Percentiles rank a stretch among this genome's conserved stretches.
Evolutionary conservation across 2,888 invertebrate genomes (phyloP).

Genomic region (Notodonta dromedarius): DNA sequence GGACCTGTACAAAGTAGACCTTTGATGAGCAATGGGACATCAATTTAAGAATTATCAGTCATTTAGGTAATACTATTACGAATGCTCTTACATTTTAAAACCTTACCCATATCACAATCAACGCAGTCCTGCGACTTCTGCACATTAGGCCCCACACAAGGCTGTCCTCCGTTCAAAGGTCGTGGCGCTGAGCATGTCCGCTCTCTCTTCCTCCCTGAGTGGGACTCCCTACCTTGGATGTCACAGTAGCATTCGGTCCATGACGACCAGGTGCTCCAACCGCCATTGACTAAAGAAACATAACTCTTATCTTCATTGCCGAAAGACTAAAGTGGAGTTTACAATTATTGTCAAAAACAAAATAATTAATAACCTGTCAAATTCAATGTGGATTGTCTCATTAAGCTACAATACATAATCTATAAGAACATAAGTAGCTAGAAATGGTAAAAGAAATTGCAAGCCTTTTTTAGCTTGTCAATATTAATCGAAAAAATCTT

Average conservation of each 20-base stretch:
- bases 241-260: slow-evolving; percentile 94
- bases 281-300: slow-evolving; percentile 90
- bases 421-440: neutral
- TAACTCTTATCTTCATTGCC: too few species aligned
- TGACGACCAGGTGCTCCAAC: slow-evolving; percentile 96
- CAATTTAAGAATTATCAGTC: too few species aligned
- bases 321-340: too few species aligned
- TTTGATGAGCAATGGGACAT: too few species aligned
- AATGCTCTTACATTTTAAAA: neutral
- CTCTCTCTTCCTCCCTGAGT: slow-evolving; percentile 90
- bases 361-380: too few species aligned
- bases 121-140: slow-evolving; percentile 93
- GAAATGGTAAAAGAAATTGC: neutral
- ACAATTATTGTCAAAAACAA: too few species aligned
- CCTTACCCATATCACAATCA: slow-evolving; percentile 85
- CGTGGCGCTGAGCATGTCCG: slow-evolving; percentile 94
- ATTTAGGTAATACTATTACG: neutral
- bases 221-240: slow-evolving; percentile 81
- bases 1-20: too few species aligned
- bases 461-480: too few species aligned
- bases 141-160: slow-evolving; percentile 92
- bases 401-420: neutral
- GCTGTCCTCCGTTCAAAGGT: slow-evolving; percentile 95
- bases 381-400: too few species aligned
- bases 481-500: too few species aligned